phyloP scores from a whole-genome alignment of 2,797 vertebrate species.

The Synaphobranchus kaupii region DNA sequence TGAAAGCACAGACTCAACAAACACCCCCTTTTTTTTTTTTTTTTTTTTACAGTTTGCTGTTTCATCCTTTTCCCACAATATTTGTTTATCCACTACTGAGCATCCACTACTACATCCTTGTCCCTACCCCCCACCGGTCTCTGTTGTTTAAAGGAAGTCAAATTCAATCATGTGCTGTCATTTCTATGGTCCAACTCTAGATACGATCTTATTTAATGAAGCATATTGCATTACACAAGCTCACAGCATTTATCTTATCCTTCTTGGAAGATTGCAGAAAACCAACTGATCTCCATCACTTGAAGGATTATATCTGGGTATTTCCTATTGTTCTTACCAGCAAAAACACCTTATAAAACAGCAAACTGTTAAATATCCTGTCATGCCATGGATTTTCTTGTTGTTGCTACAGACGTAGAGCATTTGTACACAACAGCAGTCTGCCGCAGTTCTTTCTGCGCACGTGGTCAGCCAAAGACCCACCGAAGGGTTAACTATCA shows the following conservation, averaged over 20 bases:
- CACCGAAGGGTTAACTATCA: background rate
- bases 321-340: background rate
- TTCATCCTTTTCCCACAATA: background rate
- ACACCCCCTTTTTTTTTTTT: background rate
- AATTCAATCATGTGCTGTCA: background rate
- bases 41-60: background rate
- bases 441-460: background rate
- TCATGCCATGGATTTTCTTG: background rate
- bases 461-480: background rate
- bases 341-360: background rate
- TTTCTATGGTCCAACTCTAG: background rate
- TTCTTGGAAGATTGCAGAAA: background rate
- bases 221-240: background rate
- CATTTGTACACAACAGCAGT: background rate
- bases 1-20: slow-evolving; percentile 9
- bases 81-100: background rate
- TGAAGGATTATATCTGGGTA: background rate
- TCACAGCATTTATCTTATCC: background rate
- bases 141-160: background rate
- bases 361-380: background rate
- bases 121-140: background rate
- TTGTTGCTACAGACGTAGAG: background rate
- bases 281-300: background rate
- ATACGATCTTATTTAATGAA: background rate
- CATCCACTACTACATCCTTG: no score